phyloP scores from a whole-genome alignment of 2,113 vertebrate species.

The Ictalurus furcatus region DNA sequence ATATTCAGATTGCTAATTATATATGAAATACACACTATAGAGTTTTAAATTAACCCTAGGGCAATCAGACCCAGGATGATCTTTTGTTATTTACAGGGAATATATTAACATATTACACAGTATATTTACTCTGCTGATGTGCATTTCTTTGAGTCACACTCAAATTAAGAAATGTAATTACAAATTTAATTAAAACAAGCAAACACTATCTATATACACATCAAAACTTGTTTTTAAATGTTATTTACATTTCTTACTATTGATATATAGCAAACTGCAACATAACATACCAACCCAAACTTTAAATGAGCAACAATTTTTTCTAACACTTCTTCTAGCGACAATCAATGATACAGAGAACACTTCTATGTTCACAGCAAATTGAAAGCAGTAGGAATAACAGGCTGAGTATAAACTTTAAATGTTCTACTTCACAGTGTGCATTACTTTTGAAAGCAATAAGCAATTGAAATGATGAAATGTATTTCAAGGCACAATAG shows the following conservation, averaged over 20 bases:
- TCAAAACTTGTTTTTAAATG: background rate
- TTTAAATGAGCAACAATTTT: background rate
- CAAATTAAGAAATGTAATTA: slow-evolving; percentile 6
- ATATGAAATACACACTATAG: slow-evolving; percentile 40
- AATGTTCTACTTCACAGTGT: slow-evolving; percentile 31
- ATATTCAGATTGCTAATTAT: slow-evolving; percentile 45
- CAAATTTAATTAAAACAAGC: background rate
- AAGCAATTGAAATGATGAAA: background rate
- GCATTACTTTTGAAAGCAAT: slow-evolving; percentile 4
- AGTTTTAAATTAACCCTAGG: slow-evolving; percentile 44
- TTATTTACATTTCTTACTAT: slow-evolving; percentile 4
- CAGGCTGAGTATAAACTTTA: slow-evolving; percentile 19
- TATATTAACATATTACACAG: slow-evolving; percentile 41
- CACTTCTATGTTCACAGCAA: slow-evolving; percentile 11
- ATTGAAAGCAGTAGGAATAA: slow-evolving; percentile 2
- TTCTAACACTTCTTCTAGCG: background rate
- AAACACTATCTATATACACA: slow-evolving; percentile 9
- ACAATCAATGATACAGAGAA: background rate
- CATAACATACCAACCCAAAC: background rate
- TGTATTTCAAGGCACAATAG: slow-evolving; percentile 40
- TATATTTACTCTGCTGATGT: slow-evolving; percentile 32
- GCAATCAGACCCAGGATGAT: slow-evolving; percentile 18
- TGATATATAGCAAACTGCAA: slow-evolving; percentile 3
- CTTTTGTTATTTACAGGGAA: slow-evolving; percentile 43
- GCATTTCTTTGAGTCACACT: background rate